phyloP scores from a whole-genome alignment of 2,113 vertebrate species.

The Xenopus tropicalis region DNA sequence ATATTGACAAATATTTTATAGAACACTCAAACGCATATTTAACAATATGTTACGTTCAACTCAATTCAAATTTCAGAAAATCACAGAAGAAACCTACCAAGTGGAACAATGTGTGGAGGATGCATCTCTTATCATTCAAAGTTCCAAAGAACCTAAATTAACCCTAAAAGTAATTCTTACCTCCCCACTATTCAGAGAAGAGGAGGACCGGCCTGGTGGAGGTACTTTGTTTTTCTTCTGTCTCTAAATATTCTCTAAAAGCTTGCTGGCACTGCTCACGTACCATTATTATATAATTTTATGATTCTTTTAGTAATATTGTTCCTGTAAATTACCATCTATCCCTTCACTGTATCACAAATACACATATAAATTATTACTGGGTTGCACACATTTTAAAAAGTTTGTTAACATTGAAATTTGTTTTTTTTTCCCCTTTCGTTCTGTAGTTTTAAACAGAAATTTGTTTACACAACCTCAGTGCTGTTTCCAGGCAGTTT shows the following conservation, averaged over 20 bases:
- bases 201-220: conserved; percentile 74
- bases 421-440: conserved; percentile 13
- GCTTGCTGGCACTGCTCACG: background rate
- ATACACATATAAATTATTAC: background rate
- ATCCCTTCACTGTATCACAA: background rate
- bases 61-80: conserved; percentile 74
- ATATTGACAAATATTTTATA: too few relatives aligned
- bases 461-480: conserved; percentile 43
- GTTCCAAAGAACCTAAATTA: conserved; percentile 85
- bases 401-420: conserved; percentile 7
- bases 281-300: background rate
- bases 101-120: conserved; percentile 82
- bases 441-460: conserved; percentile 35
- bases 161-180: conserved; percentile 93
- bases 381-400: background rate
- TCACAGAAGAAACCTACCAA: conserved; percentile 91
- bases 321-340: background rate
- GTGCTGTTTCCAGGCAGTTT: conserved; percentile 3
- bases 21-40: too few relatives aligned
- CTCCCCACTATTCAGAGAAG: conserved; percentile 86
- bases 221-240: conserved; percentile 66
- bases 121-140: conserved; percentile 87
- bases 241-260: conserved; percentile 6
- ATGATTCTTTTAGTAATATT: background rate
- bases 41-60: too few relatives aligned